Percentiles rank a stretch among this genome's conserved stretches.
Conservation (phyloP, 35 echinoderm and acorn worm genomes). For the Ophioderma brevispina region DNA sequence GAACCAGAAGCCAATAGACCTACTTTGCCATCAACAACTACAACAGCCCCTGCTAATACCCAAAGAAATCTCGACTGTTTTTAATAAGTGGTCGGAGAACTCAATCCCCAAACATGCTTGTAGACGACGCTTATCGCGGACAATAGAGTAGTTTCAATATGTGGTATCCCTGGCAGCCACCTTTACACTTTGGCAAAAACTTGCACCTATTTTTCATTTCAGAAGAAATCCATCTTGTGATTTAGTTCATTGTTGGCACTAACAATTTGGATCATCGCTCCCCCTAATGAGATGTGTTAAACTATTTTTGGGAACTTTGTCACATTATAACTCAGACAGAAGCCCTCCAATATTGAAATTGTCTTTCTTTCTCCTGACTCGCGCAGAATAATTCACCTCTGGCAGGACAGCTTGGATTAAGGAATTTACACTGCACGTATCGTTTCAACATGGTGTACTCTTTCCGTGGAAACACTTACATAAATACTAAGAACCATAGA, state of each 20-base stretch:
- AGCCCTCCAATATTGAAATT: too few species aligned
- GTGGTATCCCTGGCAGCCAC: neutral
- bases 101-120: neutral
- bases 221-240: neutral
- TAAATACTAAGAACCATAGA: too few species aligned
- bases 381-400: too few species aligned
- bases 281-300: too few species aligned
- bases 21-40: neutral
- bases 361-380: too few species aligned
- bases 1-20: neutral
- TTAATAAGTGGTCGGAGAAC: neutral
- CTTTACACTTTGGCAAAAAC: neutral
- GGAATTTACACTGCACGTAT: too few species aligned
- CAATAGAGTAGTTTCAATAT: neutral
- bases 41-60: neutral
- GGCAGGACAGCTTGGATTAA: too few species aligned
- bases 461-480: too few species aligned
- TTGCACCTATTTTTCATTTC: neutral
- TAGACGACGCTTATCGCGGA: neutral
- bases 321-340: too few species aligned
- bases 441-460: too few species aligned
- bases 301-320: too few species aligned
- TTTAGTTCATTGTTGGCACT: neutral
- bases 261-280: too few species aligned
- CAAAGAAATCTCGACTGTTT: neutral